Conservation (phyloP, 2,888 invertebrate species). For the Leptinotarsa juncta region DNA sequence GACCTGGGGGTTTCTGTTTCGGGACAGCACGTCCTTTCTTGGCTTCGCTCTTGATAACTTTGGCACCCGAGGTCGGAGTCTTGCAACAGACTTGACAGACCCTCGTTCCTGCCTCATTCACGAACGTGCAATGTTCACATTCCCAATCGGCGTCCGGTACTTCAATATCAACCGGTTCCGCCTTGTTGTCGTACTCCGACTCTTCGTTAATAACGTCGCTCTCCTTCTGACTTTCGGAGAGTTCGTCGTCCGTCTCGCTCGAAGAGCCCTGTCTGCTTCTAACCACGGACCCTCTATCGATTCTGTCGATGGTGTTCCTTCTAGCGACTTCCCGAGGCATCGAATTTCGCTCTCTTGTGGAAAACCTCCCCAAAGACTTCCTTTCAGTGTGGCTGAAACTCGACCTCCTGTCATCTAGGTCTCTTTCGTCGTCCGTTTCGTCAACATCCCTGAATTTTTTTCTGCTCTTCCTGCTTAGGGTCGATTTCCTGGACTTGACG, state of each 20-base stretch:
- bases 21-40: slow-evolving; percentile 30
- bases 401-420: slow-evolving; percentile 57
- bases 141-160: slow-evolving; percentile 78
- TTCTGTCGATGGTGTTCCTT: slow-evolving; percentile 51
- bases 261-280: slow-evolving; percentile 56
- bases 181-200: slow-evolving; percentile 53
- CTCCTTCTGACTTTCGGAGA: slow-evolving; percentile 54
- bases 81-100: slow-evolving; percentile 90
- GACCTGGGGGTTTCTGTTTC: slow-evolving; percentile 37
- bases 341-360: slow-evolving; percentile 54
- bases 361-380: slow-evolving; percentile 55
- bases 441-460: slow-evolving; percentile 67
- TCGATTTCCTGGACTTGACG: slow-evolving; percentile 76
- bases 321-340: slow-evolving; percentile 58
- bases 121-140: slow-evolving; percentile 91
- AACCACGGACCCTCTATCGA: slow-evolving; percentile 53
- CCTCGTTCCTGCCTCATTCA: slow-evolving; percentile 82
- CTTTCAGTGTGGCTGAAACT: slow-evolving; percentile 58
- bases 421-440: slow-evolving; percentile 66
- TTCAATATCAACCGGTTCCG: slow-evolving; percentile 56
- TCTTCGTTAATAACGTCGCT: slow-evolving; percentile 53
- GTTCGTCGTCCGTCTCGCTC: slow-evolving; percentile 57
- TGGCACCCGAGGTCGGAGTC: slow-evolving; percentile 70
- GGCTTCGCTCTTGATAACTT: slow-evolving; percentile 44
- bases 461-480: slow-evolving; percentile 69